These are phyloP conservation scores for Abrostola tripartita DNA, from an alignment of 2,888 invertebrate genomes.

Conservation along the genomic window DNA sequence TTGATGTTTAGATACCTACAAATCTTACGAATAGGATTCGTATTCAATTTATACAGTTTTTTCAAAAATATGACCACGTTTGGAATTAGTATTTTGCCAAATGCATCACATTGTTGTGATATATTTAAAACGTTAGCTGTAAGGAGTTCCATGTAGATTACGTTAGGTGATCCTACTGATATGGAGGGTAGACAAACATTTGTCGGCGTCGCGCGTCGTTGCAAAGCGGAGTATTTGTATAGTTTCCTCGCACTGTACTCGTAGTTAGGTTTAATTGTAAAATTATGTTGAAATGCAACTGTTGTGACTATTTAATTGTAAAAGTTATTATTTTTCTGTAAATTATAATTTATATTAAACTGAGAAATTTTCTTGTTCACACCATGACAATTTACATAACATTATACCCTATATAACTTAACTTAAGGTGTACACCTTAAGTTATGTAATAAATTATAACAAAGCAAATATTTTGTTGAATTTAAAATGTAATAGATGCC, in stretches of 20 bases:
- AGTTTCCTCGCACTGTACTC: conserved; percentile 41
- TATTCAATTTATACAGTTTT: conserved; percentile 50
- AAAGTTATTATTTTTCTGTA: background rate
- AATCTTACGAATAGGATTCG: conserved; percentile 40
- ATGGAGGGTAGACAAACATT: conserved; percentile 16
- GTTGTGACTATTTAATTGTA: conserved; percentile 17
- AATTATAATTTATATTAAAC: background rate
- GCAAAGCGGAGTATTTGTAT: conserved; percentile 35
- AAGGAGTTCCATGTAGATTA: conserved; percentile 33
- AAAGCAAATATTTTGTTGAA: too few species aligned
- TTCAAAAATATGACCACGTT: conserved; percentile 43
- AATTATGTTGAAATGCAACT: conserved; percentile 38
- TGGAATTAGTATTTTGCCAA: conserved; percentile 51
- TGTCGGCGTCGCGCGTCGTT: conserved; percentile 29
- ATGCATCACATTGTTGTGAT: conserved; percentile 53
- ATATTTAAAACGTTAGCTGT: conserved; percentile 38
- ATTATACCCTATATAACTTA: too few species aligned
- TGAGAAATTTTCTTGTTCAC: background rate
- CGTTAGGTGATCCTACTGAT: conserved; percentile 20
- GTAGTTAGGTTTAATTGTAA: conserved; percentile 41
- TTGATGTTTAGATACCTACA: conserved; percentile 29
- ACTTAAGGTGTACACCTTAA: too few species aligned
- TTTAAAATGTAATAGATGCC: too few species aligned
- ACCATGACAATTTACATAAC: too few species aligned
- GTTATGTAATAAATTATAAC: too few species aligned